Base-by-base conservation (phyloP, 2,888 invertebrate genomes). In the Alloscopus bannaensis region DNA sequence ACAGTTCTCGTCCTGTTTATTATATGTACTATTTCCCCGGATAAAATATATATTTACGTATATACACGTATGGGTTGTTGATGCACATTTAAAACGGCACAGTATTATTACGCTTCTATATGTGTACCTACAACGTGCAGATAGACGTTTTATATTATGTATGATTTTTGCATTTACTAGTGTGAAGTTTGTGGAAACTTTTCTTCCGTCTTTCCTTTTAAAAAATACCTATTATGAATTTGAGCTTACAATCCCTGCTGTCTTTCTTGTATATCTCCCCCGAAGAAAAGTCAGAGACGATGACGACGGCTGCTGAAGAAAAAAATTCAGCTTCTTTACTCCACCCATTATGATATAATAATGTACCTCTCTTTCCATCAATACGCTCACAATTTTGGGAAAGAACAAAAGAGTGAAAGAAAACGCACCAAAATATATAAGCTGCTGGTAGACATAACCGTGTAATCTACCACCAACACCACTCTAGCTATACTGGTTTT, bases 241-340 rank as follows among this genome's bases (percentile, higher is more conserved):
- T 45, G 45, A 45, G 45, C 45, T 45, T 45, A 45, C 45, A 45
- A 45, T 45, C 18, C 18, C 45, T 45, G 45, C 45, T 45, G 45
- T 45, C 45, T 45, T 16, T 45, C n/a, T n/a, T n/a, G n/a, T n/a
- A n/a, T n/a, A 16, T 42, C 26, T 55, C 26, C 8, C 55, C 11
- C 55, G n/a, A 6, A n/a, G n/a, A n/a, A n/a, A n/a, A n/a, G n/a
- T n/a, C n/a, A n/a, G n/a, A n/a, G n/a, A n/a, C n/a, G 45, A 16
- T 16, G 55, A 55, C 26, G 55, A 55, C 55, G 55, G 55, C 24
- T 55, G 55, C 55, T 55, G 55, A 55, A 55, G 55, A 55, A 28
- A 55, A 55, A 55, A 26, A 24, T 28, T 55, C 55, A 55, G 55
- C 55, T n/a, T n/a, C n/a, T n/a, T n/a, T n/a, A n/a, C 26, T 55